Evolutionary conservation across 2,113 vertebrate genomes (phyloP).

Genomic region (Ptyas mucosa): DNA sequence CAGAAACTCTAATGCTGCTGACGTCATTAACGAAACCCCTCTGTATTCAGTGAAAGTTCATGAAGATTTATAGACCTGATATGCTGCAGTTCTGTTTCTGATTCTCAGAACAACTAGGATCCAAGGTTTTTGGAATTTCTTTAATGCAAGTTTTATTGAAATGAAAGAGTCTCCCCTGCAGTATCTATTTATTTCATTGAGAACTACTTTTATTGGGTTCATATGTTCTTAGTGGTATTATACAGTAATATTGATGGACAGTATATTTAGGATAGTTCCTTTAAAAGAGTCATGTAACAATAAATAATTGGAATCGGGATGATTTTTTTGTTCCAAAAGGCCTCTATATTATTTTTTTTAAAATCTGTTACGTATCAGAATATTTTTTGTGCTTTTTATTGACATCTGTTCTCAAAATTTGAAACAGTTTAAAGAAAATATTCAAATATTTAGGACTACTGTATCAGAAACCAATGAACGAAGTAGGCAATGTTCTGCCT

Average conservation of each 20-base stretch:
- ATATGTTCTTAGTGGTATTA: neutral
- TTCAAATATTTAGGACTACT: neutral
- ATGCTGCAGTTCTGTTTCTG: constrained; percentile 15
- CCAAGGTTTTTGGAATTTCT: neutral
- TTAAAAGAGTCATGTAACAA: neutral
- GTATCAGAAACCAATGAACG: neutral
- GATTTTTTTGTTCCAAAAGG: neutral
- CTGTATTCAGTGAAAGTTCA: neutral
- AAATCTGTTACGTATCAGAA: neutral
- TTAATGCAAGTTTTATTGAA: neutral
- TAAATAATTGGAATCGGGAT: neutral
- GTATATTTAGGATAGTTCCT: neutral
- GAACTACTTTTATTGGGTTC: neutral
- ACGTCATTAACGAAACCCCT: neutral
- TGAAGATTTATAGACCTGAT: neutral
- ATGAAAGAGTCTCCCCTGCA: neutral
- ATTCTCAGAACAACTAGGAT: neutral
- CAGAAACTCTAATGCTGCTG: neutral
- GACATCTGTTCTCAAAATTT: neutral
- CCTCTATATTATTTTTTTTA: neutral
- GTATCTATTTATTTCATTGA: neutral
- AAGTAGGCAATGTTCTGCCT: neutral
- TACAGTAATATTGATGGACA: neutral
- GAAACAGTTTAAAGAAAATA: neutral
- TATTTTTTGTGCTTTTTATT: neutral